Percentiles rank a stretch among this genome's conserved stretches.
These are phyloP conservation scores for Dryoscopus gambensis DNA, from an alignment of 2,113 vertebrate species.

Conservation along the genomic window DNA sequence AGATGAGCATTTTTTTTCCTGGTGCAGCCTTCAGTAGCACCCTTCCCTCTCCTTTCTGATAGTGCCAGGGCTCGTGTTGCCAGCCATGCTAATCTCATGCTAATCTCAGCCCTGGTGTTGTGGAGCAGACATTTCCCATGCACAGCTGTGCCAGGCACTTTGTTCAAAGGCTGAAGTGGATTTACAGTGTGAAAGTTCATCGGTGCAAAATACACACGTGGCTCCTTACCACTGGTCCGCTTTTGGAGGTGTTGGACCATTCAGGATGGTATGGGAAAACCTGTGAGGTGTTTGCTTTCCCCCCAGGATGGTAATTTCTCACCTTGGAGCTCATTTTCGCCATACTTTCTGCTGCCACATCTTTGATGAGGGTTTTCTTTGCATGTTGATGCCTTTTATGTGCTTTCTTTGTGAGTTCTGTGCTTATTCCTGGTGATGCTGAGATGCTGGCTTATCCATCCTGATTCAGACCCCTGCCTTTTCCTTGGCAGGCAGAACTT, in stretches of 20 bases:
- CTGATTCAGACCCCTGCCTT: neutral
- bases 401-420: neutral
- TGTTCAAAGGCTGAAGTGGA: neutral
- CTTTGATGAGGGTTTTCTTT: neutral
- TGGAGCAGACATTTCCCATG: neutral
- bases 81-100: neutral
- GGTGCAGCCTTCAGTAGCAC: neutral
- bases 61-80: rapidly evolving
- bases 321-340: neutral
- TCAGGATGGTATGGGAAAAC: neutral
- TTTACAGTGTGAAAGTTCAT: neutral
- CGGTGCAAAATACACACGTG: rapidly evolving
- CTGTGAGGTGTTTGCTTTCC: neutral
- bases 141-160: neutral
- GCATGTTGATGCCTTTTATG: neutral
- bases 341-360: neutral
- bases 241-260: neutral
- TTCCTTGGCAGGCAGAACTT: neutral
- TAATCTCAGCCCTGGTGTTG: neutral
- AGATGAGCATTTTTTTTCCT: neutral
- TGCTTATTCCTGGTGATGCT: neutral
- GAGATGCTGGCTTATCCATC: neutral
- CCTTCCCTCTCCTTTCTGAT: neutral
- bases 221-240: neutral
- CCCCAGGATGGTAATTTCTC: neutral